Evolutionary conservation across 2,797 vertebrate genomes (phyloP).

Genomic region (Pipistrellus pipistrellus): DNA sequence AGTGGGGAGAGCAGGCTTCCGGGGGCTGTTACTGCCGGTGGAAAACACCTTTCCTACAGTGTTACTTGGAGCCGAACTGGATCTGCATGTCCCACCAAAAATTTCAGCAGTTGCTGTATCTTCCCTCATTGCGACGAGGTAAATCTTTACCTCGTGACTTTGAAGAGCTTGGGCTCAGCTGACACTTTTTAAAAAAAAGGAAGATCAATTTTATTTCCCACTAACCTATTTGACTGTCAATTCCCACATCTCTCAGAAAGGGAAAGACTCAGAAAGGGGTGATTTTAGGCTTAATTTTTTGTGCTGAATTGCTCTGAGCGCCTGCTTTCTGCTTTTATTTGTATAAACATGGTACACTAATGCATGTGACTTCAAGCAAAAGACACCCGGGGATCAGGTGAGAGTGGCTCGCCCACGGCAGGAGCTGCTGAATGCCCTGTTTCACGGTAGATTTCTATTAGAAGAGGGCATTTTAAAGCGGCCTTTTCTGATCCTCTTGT

Average conservation of each 20-base stretch:
- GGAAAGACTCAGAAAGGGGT: conserved; percentile 54
- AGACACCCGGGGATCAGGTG: conserved; percentile 61
- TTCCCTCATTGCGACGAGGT: conserved; percentile 68
- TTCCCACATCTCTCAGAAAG: conserved; percentile 8
- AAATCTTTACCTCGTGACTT: conserved; percentile 63
- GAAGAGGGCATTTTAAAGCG: conserved; percentile 71
- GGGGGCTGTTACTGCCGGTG: conserved; percentile 73
- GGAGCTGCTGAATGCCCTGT: conserved; percentile 65
- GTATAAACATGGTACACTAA: conserved; percentile 71
- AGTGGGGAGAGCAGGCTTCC: not conserved
- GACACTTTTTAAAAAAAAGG: conserved; percentile 42
- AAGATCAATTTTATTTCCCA: conserved; percentile 73
- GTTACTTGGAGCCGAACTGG: conserved; percentile 64
- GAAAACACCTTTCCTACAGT: conserved; percentile 65
- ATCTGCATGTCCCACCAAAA: conserved; percentile 69
- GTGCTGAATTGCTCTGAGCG: conserved; percentile 1
- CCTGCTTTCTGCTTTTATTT: conserved; percentile 77
- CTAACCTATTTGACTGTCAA: not conserved
- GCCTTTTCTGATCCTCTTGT: conserved; percentile 62
- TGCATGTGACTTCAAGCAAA: conserved; percentile 73
- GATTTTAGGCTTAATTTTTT: conserved; percentile 65
- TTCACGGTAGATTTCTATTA: conserved; percentile 74
- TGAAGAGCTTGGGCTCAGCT: conserved; percentile 32
- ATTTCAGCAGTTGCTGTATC: conserved; percentile 60
- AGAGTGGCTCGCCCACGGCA: conserved; percentile 64